Percentiles rank a stretch among this genome's conserved stretches.
Conservation (phyloP, 2,113 vertebrate species). For the Ceuthmochares aereus region DNA sequence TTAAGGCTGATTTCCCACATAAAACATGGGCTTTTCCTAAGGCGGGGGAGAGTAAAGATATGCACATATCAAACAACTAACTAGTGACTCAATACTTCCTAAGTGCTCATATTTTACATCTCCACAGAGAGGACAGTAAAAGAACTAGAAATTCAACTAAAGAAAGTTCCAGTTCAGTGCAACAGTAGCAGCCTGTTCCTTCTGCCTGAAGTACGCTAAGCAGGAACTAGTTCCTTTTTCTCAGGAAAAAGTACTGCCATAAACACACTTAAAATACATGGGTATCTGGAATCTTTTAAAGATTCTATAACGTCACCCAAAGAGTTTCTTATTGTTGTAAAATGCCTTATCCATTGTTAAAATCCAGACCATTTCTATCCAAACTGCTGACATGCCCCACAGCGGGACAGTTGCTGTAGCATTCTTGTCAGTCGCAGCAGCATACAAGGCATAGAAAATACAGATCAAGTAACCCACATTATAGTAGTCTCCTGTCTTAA, state of each 20-base stretch:
- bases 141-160: background rate
- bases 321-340: slow-evolving; percentile 34
- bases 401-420: slow-evolving; percentile 39
- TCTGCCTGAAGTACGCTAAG: background rate
- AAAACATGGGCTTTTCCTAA: background rate
- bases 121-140: background rate
- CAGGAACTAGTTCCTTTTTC: slow-evolving; percentile 7
- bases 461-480: background rate
- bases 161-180: background rate
- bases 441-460: background rate
- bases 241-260: background rate
- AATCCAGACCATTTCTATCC: slow-evolving; percentile 21
- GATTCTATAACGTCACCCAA: slow-evolving; percentile 48
- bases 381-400: slow-evolving; percentile 30
- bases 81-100: background rate
- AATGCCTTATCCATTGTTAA: slow-evolving; percentile 36
- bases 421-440: slow-evolving; percentile 18
- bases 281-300: slow-evolving; percentile 54
- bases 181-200: background rate
- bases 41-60: background rate
- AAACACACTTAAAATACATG: background rate
- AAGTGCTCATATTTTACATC: background rate
- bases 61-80: background rate
- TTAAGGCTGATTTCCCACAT: background rate
- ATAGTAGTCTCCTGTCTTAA: background rate